phyloP scores from a whole-genome alignment of 2,113 vertebrate species.

The Hyaena hyaena region DNA sequence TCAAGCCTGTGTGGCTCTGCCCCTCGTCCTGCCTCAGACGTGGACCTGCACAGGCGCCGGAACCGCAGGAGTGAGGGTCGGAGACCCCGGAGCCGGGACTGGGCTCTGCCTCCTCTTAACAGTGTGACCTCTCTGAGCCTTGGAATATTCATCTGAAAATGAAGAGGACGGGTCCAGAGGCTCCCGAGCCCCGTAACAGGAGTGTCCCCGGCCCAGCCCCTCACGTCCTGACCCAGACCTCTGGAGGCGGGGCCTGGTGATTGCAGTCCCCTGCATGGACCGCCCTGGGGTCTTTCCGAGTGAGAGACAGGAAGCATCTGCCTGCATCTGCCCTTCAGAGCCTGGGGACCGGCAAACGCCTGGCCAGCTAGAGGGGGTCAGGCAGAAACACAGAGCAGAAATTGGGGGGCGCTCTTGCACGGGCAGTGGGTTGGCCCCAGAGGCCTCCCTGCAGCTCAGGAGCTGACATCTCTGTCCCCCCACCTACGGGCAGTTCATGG shows the following conservation, averaged over 20 bases:
- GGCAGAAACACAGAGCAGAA: neutral
- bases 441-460: neutral
- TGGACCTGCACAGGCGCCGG: rapidly evolving
- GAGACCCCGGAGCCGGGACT: neutral
- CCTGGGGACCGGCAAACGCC: neutral
- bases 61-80: no score
- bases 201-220: neutral
- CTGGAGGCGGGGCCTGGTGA: neutral
- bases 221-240: neutral
- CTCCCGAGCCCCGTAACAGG: neutral
- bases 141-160: neutral
- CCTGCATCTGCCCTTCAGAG: neutral
- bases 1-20: neutral
- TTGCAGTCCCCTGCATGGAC: no score
- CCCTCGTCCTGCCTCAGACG: neutral
- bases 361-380: rapidly evolving
- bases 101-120: no score
- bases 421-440: neutral
- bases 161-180: rapidly evolving
- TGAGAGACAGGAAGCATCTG: neutral
- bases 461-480: neutral
- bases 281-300: rapidly evolving
- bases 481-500: rapidly evolving
- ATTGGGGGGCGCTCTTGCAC: rapidly evolving
- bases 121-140: neutral